Evolutionary conservation across 92 coral and sea anemone species (phyloP), one percentile per base, ranked within the genome.

Genomic region (Siderastrea siderea): DNA sequence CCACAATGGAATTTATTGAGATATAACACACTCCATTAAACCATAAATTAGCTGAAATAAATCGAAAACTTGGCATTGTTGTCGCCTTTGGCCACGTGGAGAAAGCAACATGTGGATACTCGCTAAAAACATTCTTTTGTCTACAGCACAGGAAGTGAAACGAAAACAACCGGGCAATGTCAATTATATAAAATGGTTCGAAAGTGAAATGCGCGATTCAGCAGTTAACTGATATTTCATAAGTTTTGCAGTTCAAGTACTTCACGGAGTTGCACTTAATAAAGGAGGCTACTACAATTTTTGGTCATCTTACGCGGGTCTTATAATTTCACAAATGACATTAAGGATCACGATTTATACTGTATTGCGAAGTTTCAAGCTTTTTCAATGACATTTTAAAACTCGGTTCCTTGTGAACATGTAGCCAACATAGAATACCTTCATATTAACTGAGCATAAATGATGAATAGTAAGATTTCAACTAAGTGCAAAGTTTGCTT

Each of bases 51-150:
- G 12, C 61, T 55, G 61, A 55, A 2, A 63, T 19, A 78, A 59
- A 48, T 2, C 44, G 7, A 47, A 6, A 78, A 45, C 38, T 26
- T 26, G 38, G 38, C 69, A 59, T n/a, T 77, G 47, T 58, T 67
- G 75, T 71, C 17, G 66, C 17, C 50, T 44, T 6, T 11, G 5
- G 54, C 86, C 86, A 82, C 86, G 86, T 82, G 86, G 78, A 7
- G 78, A 82, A 70, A 47, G 57, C 17, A 82, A 71, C 86, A 82
- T 82, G 86, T 71, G 86, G 68, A 82, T 82, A 71, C 61, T 6
- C 14, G 68, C 58, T 17, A 55, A 81, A 58, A 82, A 55, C 10
- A 76, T 1, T 67, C 72, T 16, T 80, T 80, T 79, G 84, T 79
- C 74, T 67, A 13, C 3, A 43, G 12, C 5, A 58, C 70, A 14